These are phyloP conservation scores for Carassius auratus DNA, from an alignment of 2,113 vertebrate species.

Conservation along the genomic window DNA sequence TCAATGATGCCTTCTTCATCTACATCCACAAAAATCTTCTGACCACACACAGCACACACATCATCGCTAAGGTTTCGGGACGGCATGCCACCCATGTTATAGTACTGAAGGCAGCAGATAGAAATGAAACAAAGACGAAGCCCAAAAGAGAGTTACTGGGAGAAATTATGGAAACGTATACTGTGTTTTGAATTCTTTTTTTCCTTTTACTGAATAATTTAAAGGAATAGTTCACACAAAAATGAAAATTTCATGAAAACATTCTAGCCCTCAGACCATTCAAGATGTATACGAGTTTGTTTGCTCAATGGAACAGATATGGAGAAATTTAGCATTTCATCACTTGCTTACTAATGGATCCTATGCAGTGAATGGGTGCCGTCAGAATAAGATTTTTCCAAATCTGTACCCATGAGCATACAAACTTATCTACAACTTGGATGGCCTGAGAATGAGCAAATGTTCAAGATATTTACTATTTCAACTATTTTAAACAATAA, in stretches of 20 bases:
- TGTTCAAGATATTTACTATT: not conserved
- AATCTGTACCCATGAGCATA: not conserved
- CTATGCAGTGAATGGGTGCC: not conserved
- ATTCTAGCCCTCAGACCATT: no score
- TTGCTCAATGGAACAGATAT: not conserved
- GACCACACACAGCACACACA: slow-evolving; percentile 72
- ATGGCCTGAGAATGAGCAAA: not conserved
- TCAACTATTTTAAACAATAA: not conserved
- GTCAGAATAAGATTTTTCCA: not conserved
- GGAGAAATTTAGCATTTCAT: not conserved
- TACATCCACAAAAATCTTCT: slow-evolving; percentile 78
- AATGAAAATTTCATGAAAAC: no score
- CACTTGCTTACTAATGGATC: not conserved
- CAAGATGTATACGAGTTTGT: no score
- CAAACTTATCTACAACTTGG: not conserved
- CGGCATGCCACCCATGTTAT: slow-evolving; percentile 72
- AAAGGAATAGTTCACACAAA: no score
- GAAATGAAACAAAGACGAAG: not conserved
- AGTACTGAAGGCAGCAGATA: slow-evolving; percentile 71
- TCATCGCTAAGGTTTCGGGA: slow-evolving; percentile 69
- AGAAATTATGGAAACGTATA: not conserved
- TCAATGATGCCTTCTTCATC: slow-evolving; percentile 79
- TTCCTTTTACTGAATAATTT: not conserved
- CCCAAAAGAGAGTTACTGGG: not conserved
- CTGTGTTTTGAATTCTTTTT: no score